These are phyloP conservation scores for Athene noctua DNA, from an alignment of 2,113 vertebrate species.

Conservation along the genomic window DNA sequence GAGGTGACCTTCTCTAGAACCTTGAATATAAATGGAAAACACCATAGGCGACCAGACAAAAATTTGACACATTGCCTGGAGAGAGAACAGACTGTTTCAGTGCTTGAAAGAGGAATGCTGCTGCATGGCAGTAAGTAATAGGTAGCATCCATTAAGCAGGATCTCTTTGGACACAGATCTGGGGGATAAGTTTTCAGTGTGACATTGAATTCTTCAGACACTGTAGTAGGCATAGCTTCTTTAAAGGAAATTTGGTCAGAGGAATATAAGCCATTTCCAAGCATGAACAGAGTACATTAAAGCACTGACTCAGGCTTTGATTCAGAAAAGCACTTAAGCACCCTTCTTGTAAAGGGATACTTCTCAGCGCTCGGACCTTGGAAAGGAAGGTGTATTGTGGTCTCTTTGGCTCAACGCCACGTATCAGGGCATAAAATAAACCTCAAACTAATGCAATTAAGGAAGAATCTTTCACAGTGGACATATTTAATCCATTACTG, in stretches of 20 bases:
- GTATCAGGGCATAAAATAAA: slow-evolving; percentile 33
- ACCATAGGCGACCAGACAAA: slow-evolving; percentile 2
- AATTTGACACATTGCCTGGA: slow-evolving; percentile 5
- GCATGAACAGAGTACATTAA: slow-evolving; percentile 47
- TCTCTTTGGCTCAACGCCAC: neutral
- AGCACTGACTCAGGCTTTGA: slow-evolving; percentile 64
- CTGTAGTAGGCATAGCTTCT: slow-evolving; percentile 39
- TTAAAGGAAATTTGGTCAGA: slow-evolving; percentile 52
- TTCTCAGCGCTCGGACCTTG: neutral
- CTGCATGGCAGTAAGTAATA: slow-evolving; percentile 29
- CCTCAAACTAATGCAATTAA: slow-evolving; percentile 35
- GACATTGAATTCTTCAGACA: slow-evolving; percentile 68
- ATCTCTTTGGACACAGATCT: slow-evolving; percentile 53
- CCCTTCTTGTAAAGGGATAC: slow-evolving; percentile 64
- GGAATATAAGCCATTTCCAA: slow-evolving; percentile 58
- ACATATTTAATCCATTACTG: slow-evolving; percentile 45
- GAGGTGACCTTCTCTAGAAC: slow-evolving; percentile 44
- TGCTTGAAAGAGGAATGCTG: neutral
- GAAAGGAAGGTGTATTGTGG: slow-evolving; percentile 51
- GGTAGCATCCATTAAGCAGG: slow-evolving; percentile 63
- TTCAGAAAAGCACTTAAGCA: slow-evolving; percentile 69
- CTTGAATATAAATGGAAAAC: slow-evolving; percentile 46
- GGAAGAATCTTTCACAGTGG: slow-evolving; percentile 32
- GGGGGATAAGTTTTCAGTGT: slow-evolving; percentile 55
- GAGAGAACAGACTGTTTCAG: slow-evolving; percentile 43